Percentiles rank a stretch among this genome's conserved stretches.
These are phyloP conservation scores for Cranoglanis bouderius DNA, from an alignment of 2,113 vertebrate genomes.

Conservation along the genomic window DNA sequence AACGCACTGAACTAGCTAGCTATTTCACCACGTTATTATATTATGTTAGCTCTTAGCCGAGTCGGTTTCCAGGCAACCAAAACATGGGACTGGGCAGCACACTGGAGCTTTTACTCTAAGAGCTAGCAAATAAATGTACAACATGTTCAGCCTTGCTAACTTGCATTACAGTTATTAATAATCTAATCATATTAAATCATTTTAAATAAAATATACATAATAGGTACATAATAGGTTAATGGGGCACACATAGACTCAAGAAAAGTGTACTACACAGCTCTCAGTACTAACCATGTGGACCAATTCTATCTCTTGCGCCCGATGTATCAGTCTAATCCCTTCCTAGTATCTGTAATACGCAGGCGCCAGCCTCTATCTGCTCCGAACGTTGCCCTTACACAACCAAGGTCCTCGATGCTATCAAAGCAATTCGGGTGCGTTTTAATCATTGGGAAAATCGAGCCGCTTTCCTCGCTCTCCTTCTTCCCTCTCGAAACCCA, in stretches of 20 bases:
- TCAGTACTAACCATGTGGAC: background rate
- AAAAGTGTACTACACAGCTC: background rate
- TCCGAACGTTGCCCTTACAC: conserved; percentile 70
- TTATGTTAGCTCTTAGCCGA: background rate
- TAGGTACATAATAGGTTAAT: background rate
- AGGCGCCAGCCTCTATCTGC: conserved; percentile 64
- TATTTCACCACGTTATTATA: background rate
- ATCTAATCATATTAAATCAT: background rate
- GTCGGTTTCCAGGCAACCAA: background rate
- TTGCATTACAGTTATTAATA: background rate
- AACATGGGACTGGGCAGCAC: background rate
- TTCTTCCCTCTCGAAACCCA: conserved; percentile 56
- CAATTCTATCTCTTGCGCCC: background rate
- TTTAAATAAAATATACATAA: background rate
- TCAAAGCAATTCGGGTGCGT: conserved; percentile 76
- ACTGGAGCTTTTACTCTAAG: background rate
- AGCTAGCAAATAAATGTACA: background rate
- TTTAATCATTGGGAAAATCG: conserved; percentile 84
- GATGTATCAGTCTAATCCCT: conserved; percentile 21
- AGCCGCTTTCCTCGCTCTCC: conserved; percentile 63
- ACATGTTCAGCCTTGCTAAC: background rate
- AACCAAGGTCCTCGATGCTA: conserved; percentile 81
- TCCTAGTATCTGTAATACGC: conserved; percentile 47
- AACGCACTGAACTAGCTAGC: background rate
- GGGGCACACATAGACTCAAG: background rate